phyloP scores from a whole-genome alignment of 2,113 vertebrate species.

The Heterocephalus glaber region DNA sequence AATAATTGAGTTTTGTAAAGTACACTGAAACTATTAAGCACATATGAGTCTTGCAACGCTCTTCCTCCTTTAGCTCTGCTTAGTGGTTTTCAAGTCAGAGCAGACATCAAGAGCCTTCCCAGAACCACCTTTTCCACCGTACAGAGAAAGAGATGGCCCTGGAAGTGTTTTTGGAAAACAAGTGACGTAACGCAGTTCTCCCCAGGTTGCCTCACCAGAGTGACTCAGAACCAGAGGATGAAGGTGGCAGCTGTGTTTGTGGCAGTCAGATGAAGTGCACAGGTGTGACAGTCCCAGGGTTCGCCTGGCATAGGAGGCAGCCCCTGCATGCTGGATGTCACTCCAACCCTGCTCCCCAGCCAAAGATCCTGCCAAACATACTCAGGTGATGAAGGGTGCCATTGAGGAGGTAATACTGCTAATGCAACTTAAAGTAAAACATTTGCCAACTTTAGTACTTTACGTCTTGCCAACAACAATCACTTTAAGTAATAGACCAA shows the following conservation, averaged over 20 bases:
- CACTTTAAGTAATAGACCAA: fast-evolving
- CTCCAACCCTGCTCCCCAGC: background rate
- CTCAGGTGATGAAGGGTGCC: background rate
- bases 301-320: background rate
- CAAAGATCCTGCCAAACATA: background rate
- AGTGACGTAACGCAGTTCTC: background rate
- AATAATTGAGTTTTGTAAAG: conserved; percentile 8
- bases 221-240: background rate
- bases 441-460: background rate
- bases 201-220: too few species aligned
- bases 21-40: fast-evolving
- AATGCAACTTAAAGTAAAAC: too few species aligned
- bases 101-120: background rate
- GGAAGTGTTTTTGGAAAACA: background rate
- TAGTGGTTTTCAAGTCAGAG: background rate
- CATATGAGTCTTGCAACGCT: background rate
- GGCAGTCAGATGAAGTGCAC: background rate
- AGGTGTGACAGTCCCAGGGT: fast-evolving
- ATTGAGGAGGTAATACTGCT: background rate
- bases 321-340: background rate
- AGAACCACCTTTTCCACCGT: background rate
- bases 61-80: background rate
- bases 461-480: too few species aligned
- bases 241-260: background rate
- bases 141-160: background rate